A percentile compares a stretch with the other conserved stretches of the same genome.
Conservation (phyloP, 1,140 invertebrate species). For the Cydia pomonella region DNA sequence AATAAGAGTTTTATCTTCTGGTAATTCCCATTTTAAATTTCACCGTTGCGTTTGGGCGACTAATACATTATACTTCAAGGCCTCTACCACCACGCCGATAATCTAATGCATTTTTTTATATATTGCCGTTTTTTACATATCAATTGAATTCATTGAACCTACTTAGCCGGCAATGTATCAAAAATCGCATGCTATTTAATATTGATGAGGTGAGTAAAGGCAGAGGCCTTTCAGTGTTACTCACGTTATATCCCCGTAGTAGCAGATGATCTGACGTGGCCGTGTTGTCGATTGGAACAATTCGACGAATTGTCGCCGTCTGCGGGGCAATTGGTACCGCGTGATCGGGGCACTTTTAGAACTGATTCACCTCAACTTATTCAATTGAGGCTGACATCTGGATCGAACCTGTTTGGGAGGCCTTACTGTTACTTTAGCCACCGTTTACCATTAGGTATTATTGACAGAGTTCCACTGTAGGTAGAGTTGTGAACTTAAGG, state of each 20-base stretch:
- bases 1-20: neutral
- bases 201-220: no score
- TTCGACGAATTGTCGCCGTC: constrained; percentile 19
- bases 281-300: constrained; percentile 13
- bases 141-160: neutral
- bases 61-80: neutral
- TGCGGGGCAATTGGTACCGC: constrained; percentile 22
- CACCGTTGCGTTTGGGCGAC: neutral
- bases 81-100: neutral
- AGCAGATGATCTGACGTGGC: constrained; percentile 25
- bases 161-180: no score
- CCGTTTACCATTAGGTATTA: neutral
- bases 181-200: no score
- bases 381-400: constrained; percentile 18
- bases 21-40: constrained; percentile 1
- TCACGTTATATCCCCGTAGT: constrained; percentile 5
- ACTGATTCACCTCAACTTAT: constrained; percentile 27
- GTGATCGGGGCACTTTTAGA: constrained; percentile 23
- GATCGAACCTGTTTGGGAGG: constrained; percentile 6
- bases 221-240: neutral
- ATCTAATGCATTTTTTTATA: no score
- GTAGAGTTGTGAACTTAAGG: neutral
- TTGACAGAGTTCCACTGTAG: neutral
- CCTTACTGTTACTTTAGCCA: constrained; percentile 20
- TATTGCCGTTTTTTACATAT: no score